Percentiles rank a stretch among this genome's conserved stretches.
These are phyloP conservation scores for Moxostoma hubbsi DNA, from an alignment of 2,797 vertebrate species.

Conservation along the genomic window DNA sequence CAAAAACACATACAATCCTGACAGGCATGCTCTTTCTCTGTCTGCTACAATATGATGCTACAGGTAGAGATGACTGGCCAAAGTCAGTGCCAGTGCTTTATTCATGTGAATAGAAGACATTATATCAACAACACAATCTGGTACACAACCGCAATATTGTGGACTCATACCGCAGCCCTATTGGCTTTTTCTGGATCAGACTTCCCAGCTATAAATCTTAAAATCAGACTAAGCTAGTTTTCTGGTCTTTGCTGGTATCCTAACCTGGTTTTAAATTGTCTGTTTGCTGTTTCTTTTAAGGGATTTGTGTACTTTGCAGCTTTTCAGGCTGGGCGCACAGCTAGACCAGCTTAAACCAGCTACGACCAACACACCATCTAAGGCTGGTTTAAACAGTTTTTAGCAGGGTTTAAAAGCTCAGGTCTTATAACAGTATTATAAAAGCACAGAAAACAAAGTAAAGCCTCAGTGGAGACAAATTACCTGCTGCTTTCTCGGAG, in stretches of 20 bases:
- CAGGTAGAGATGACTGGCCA: conserved; percentile 55
- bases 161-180: conserved; percentile 8
- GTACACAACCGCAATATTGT: conserved; percentile 29
- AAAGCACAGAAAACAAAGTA: background rate
- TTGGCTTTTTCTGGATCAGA: conserved; percentile 47
- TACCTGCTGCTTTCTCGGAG: conserved; percentile 90
- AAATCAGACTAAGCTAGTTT: too few species aligned
- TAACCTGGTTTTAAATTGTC: too few species aligned
- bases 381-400: too few species aligned
- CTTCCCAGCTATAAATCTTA: background rate
- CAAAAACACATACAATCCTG: too few species aligned
- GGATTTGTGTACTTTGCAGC: too few species aligned
- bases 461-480: conserved; percentile 5
- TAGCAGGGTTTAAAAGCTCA: conserved; percentile 1
- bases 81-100: conserved; percentile 39
- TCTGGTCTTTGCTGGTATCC: too few species aligned
- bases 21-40: conserved; percentile 31
- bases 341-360: too few species aligned
- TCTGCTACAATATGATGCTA: conserved; percentile 21
- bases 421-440: conserved; percentile 18
- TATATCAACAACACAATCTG: conserved; percentile 42
- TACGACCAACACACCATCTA: too few species aligned
- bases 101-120: conserved; percentile 52
- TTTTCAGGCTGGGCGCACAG: too few species aligned
- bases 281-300: too few species aligned